A percentile compares a stretch with the other conserved stretches of the same genome.
Evolutionary conservation across 2,888 invertebrate species (phyloP).

Genomic region (Cataglyphis livida): DNA sequence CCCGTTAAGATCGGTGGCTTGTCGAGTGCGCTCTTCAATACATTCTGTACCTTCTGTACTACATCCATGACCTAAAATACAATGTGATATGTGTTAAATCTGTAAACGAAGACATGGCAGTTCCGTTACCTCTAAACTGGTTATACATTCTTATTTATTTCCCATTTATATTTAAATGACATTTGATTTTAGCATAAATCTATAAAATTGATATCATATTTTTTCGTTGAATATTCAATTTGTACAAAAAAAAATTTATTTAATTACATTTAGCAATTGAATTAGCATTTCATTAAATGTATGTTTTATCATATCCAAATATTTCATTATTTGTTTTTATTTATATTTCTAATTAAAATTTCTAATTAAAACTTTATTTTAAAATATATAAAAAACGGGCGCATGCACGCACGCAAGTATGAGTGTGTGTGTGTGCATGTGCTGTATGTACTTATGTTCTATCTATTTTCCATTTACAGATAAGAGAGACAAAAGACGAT

Average conservation of each 20-base stretch:
- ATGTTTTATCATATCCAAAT: background rate
- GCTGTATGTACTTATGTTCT: background rate
- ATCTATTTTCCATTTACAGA: background rate
- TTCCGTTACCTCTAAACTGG: slow-evolving; percentile 14
- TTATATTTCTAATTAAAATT: background rate
- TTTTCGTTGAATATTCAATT: background rate
- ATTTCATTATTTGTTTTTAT: background rate
- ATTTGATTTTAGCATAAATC: background rate
- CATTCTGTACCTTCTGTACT: slow-evolving; percentile 93
- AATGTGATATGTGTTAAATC: slow-evolving; percentile 31
- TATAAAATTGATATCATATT: background rate
- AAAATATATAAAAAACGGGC: background rate
- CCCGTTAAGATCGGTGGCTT: slow-evolving; percentile 82
- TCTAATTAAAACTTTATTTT: background rate
- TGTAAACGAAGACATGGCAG: slow-evolving; percentile 24
- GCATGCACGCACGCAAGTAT: background rate
- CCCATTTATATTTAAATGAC: background rate
- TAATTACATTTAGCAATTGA: background rate
- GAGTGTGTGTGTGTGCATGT: background rate
- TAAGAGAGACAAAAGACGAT: background rate
- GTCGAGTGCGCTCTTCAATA: slow-evolving; percentile 92
- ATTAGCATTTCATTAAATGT: background rate
- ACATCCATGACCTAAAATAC: slow-evolving; percentile 89
- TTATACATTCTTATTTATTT: background rate
- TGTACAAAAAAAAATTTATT: background rate